A percentile compares a stretch with the other conserved stretches of the same genome.
Evolutionary conservation across 2,113 vertebrate genomes (phyloP).

Genomic region (Nothocercus nigrocapillus): DNA sequence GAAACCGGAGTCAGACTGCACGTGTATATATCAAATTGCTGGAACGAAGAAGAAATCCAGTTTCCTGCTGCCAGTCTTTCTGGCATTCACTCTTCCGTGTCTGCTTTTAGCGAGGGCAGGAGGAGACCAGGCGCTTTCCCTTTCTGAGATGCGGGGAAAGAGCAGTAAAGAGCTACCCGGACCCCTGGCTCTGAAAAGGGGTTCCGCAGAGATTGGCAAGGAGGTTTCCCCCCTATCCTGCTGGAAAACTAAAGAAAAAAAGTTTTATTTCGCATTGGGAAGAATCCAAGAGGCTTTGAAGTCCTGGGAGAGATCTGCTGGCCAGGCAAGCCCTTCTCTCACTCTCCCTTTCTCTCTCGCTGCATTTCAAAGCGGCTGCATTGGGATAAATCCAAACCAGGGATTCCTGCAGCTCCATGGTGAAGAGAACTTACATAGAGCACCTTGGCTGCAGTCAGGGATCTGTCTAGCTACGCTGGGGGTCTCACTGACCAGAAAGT

Average conservation of each 20-base stretch:
- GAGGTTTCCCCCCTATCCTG: not conserved
- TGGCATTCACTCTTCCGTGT: not conserved
- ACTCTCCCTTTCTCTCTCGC: not conserved
- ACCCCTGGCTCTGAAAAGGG: not conserved
- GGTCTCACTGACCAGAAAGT: not conserved
- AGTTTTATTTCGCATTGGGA: constrained; percentile 38
- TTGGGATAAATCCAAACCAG: not conserved
- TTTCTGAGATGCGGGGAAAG: not conserved
- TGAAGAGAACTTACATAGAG: fast-evolving
- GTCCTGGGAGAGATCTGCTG: constrained; percentile 42
- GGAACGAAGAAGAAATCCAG: not conserved
- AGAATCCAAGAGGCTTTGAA: constrained; percentile 45
- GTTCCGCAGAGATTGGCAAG: not conserved
- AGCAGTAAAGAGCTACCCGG: not conserved
- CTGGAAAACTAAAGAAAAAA: constrained; percentile 44
- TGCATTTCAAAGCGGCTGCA: not conserved
- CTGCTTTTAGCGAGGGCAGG: not conserved
- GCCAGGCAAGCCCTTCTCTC: not conserved
- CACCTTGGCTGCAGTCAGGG: fast-evolving
- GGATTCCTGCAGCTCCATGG: not conserved
- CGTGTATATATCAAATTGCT: not conserved
- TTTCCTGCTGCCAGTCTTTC: constrained; percentile 37
- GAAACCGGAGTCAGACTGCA: not conserved
- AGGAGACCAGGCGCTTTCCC: fast-evolving
- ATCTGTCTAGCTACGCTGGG: not conserved